phyloP scores from a whole-genome alignment of 2,888 invertebrate species.

The Nebria brevicollis region DNA sequence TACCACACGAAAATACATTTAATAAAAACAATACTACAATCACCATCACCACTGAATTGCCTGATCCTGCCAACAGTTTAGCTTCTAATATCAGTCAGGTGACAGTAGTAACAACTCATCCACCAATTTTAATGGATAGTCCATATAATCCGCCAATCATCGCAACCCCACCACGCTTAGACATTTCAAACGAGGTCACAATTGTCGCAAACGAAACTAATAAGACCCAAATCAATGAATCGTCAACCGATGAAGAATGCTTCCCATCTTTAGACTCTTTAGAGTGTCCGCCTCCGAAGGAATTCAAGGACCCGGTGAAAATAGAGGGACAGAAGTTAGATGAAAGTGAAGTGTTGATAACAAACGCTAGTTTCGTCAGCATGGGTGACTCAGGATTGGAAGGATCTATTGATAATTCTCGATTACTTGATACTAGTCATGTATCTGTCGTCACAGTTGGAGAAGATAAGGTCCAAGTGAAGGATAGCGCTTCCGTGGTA shows the following conservation, averaged over 20 bases:
- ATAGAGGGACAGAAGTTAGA: slow-evolving; percentile 76
- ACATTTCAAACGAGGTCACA: slow-evolving; percentile 76
- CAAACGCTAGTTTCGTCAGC: slow-evolving; percentile 74
- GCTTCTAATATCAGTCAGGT: slow-evolving; percentile 80
- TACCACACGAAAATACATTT: slow-evolving; percentile 55
- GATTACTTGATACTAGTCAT: slow-evolving; percentile 81
- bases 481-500: slow-evolving; percentile 70
- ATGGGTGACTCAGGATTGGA: slow-evolving; percentile 74
- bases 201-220: slow-evolving; percentile 81
- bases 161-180: slow-evolving; percentile 61
- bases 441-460: slow-evolving; percentile 93
- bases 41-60: slow-evolving; percentile 66
- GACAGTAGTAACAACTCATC: slow-evolving; percentile 86
- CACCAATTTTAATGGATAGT: slow-evolving; percentile 78
- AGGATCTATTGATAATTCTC: slow-evolving; percentile 63
- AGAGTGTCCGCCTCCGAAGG: slow-evolving; percentile 67
- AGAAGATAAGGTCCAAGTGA: slow-evolving; percentile 77
- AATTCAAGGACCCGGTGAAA: slow-evolving; percentile 60
- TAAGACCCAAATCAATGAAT: slow-evolving; percentile 73
- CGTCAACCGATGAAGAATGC: slow-evolving; percentile 78
- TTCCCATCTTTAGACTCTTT: slow-evolving; percentile 80
- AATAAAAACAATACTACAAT: slow-evolving; percentile 65
- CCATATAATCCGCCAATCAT: slow-evolving; percentile 64
- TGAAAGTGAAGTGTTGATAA: slow-evolving; percentile 86
- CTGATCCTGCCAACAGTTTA: slow-evolving; percentile 77